A percentile compares a stretch with the other conserved stretches of the same genome.
These are phyloP conservation scores for Dynastes hyllus DNA, from an alignment of 2,888 invertebrate genomes.

Conservation along the genomic window DNA sequence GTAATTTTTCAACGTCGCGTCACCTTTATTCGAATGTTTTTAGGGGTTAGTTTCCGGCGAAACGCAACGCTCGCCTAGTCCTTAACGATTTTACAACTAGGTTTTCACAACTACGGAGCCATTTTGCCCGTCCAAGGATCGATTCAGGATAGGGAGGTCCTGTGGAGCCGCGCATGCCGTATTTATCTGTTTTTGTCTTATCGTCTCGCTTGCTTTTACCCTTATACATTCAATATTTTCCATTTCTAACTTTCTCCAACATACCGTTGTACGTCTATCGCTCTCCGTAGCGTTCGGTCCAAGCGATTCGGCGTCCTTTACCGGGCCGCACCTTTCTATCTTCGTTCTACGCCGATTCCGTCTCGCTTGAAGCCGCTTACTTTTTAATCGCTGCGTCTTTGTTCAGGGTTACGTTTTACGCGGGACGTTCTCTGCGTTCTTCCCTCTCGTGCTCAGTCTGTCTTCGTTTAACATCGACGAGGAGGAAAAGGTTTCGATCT, in stretches of 20 bases:
- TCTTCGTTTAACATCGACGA: constrained; percentile 42
- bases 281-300: constrained; percentile 46
- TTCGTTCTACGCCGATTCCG: constrained; percentile 42
- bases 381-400: constrained; percentile 56
- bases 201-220: constrained; percentile 68
- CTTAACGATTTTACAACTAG: constrained; percentile 70
- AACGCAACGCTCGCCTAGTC: constrained; percentile 61
- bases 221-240: constrained; percentile 58
- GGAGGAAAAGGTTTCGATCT: constrained; percentile 45
- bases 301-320: constrained; percentile 47
- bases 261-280: constrained; percentile 50
- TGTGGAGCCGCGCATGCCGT: constrained; percentile 69
- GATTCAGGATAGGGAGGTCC: constrained; percentile 70
- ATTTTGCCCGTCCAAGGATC: constrained; percentile 71
- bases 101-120: constrained; percentile 70
- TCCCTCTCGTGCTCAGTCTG: constrained; percentile 52
- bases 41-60: constrained; percentile 66
- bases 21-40: constrained; percentile 68
- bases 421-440: constrained; percentile 35
- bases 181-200: constrained; percentile 72
- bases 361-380: constrained; percentile 54
- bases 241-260: constrained; percentile 55
- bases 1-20: constrained; percentile 69
- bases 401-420: constrained; percentile 54
- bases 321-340: constrained; percentile 49